Evolutionary conservation across 2,888 invertebrate genomes (phyloP), one percentile per base, ranked within the genome.

Genomic region (Stenchaetothrips biformis): DNA sequence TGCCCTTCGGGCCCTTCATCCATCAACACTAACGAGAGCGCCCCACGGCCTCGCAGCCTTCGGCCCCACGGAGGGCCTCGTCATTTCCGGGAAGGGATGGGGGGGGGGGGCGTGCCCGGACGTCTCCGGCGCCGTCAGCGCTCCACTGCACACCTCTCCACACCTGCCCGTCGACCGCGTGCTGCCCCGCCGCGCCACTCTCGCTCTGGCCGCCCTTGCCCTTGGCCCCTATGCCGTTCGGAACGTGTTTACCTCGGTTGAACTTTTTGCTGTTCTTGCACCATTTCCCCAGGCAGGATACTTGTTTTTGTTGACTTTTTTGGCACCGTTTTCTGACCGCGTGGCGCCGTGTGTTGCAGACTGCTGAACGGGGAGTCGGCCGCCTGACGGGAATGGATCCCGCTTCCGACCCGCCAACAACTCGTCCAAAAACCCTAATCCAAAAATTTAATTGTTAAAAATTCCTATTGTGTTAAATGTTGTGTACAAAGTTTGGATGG

Each of bases 11-110:
- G 67, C 25, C 67, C 67, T 74, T 74, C 67, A 74, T 74, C 67
- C 67, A 74, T 74, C 67, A 74, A 74, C 25, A 8, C 67, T 74
- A 74, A 74, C 67, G 67, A 74, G 67, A 74, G 67, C 7, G 18
- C 25, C 67, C 67, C n/a, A n/a, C n/a, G n/a, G n/a, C n/a, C 37
- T 37, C 37, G 37, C 37, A 37, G 37, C 37, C 37, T 37, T 37
- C 37, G 37, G 37, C 37, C 37, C 37, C 37, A 37, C 37, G 37
- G 37, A 37, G 37, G 37, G 37, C 37, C 37, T 37, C 67, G 67
- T 74, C 67, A 74, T 74, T 74, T 74, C 67, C 67, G 67, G 18
- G 4, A 2, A 2, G 67, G 67, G 21, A 0, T 16, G 18, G 62
- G n/a, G n/a, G 67, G 4, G 67, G 67, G 25, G 25, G 67, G 0